Conservation (phyloP, 2,797 vertebrate species). For the Brotula barbata region DNA sequence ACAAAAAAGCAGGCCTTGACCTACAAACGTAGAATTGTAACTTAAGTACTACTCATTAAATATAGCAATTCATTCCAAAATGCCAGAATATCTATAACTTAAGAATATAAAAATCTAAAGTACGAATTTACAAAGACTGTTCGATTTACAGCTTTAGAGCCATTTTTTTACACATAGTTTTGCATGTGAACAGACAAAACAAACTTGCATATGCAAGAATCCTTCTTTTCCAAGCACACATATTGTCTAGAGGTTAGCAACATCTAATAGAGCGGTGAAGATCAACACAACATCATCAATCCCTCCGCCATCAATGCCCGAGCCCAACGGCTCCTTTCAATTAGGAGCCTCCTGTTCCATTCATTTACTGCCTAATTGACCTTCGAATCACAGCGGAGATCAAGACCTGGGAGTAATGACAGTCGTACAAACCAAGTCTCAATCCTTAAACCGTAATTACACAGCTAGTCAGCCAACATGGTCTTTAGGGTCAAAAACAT, state of each 20-base stretch:
- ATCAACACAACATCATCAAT: constrained; percentile 40
- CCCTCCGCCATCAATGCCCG: constrained; percentile 39
- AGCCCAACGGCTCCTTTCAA: constrained; percentile 64
- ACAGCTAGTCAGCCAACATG: constrained; percentile 49
- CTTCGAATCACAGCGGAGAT: constrained; percentile 63
- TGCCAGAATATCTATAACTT: neutral
- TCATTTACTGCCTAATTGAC: constrained; percentile 72
- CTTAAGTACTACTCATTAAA: neutral
- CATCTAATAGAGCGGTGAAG: constrained; percentile 13
- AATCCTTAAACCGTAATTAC: constrained; percentile 56
- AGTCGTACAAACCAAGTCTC: constrained; percentile 52
- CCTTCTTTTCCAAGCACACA: neutral
- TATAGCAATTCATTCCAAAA: neutral
- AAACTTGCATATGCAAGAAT: no score
- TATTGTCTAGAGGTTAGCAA: constrained; percentile 27
- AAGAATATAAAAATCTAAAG: neutral
- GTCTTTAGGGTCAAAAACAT: constrained; percentile 36
- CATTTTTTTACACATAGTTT: neutral
- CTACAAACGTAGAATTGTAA: no score
- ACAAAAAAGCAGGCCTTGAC: no score
- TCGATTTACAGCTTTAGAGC: neutral
- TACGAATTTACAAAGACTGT: neutral
- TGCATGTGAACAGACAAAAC: neutral
- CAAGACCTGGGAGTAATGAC: constrained; percentile 50
- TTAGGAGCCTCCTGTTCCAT: constrained; percentile 61